Conservation (phyloP, 2,888 invertebrate genomes). For the Scaptomyza tumidula region DNA sequence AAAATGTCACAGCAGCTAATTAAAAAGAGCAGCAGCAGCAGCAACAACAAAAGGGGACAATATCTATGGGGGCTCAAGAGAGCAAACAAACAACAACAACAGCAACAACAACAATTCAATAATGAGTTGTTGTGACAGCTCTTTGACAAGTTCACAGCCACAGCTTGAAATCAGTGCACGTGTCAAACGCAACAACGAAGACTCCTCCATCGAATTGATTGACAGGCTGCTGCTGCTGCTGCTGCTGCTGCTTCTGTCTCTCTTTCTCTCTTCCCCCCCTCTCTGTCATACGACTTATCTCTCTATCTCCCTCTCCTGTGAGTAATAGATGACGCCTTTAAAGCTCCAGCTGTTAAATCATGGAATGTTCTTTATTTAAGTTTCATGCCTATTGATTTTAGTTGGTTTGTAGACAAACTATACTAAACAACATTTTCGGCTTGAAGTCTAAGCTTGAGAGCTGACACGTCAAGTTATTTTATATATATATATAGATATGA, state of each 20-base stretch:
- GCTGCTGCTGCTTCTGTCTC: too few relatives aligned
- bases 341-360: neutral
- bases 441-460: too few relatives aligned
- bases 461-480: too few relatives aligned
- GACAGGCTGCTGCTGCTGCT: conserved; percentile 5
- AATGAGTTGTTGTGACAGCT: conserved; percentile 72
- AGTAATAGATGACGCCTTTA: neutral
- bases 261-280: neutral
- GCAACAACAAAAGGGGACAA: neutral
- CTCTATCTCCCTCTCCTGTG: neutral
- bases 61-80: conserved; percentile 7
- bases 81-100: conserved; percentile 2
- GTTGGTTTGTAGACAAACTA: too few relatives aligned
- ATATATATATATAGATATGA: too few relatives aligned
- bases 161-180: conserved; percentile 52
- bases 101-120: conserved; percentile 11
- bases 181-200: conserved; percentile 30
- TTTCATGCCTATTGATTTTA: neutral
- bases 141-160: conserved; percentile 50
- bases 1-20: conserved; percentile 77
- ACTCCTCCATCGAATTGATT: conserved; percentile 11
- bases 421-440: too few relatives aligned
- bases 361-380: neutral
- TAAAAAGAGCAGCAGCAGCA: conserved; percentile 45
- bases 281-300: too few relatives aligned